phyloP scores from a whole-genome alignment of 2,888 invertebrate species.

The Dastarcus helophoroides region DNA sequence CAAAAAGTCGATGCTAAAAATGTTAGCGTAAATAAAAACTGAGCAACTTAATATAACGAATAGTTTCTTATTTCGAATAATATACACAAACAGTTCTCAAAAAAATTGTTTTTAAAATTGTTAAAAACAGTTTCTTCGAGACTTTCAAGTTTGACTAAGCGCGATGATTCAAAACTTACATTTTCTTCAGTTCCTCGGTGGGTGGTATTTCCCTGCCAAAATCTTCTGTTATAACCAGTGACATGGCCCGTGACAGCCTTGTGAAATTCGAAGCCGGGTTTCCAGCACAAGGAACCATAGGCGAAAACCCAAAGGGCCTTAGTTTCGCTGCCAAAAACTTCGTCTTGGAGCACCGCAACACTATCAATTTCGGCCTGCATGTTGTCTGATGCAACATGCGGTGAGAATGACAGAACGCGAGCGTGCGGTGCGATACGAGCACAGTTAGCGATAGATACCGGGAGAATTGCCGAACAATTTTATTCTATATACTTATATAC shows the following conservation, averaged over 20 bases:
- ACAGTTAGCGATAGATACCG: no score
- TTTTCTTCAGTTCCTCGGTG: constrained; percentile 65
- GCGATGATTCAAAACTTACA: constrained; percentile 39
- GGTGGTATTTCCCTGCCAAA: constrained; percentile 86
- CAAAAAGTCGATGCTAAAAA: no score
- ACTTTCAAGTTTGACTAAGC: constrained; percentile 9
- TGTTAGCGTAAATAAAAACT: no score
- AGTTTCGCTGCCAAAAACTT: constrained; percentile 30
- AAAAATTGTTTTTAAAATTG: constrained; percentile 2
- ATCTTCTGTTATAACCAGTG: constrained; percentile 68
- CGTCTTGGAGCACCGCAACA: constrained; percentile 24
- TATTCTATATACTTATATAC: no score
- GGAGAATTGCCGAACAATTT: no score
- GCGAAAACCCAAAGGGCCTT: constrained; percentile 82
- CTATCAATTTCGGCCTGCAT: no score
- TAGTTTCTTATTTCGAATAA: no score
- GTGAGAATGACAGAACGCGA: no score
- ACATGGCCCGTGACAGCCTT: constrained; percentile 73
- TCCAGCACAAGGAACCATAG: constrained; percentile 92
- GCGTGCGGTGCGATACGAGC: no score
- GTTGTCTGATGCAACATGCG: no score
- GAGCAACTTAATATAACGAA: no score
- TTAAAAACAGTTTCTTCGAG: constrained; percentile 3
- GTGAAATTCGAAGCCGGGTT: constrained; percentile 80
- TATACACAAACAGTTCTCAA: no score